A percentile compares a stretch with the other conserved stretches of the same genome.
Conservation (phyloP, 2,797 vertebrate genomes). For the Synaphobranchus kaupii region DNA sequence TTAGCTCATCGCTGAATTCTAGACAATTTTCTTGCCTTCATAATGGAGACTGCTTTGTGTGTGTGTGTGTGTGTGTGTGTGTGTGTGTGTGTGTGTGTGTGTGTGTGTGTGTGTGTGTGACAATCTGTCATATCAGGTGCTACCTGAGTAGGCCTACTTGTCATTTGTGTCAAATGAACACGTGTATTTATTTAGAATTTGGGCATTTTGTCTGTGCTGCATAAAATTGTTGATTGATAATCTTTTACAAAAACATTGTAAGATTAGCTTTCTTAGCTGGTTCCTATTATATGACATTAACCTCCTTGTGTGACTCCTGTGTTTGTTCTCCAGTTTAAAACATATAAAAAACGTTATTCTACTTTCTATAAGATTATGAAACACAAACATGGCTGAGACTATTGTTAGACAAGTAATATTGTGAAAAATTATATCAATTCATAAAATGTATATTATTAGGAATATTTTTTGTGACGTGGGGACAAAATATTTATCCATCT, state of each 20-base stretch:
- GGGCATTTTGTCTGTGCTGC: too few relatives aligned
- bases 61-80: constrained; percentile 11
- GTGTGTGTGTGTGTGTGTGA: constrained; percentile 8
- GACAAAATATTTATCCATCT: too few relatives aligned
- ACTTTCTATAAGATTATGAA: not conserved
- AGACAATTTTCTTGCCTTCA: not conserved
- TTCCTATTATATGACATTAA: not conserved
- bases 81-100: constrained; percentile 9
- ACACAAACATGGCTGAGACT: not conserved
- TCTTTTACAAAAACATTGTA: too few relatives aligned
- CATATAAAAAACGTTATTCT: not conserved
- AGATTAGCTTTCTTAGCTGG: not conserved
- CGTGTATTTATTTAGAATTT: too few relatives aligned
- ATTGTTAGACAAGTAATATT: not conserved
- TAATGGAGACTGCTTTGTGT: constrained; percentile 17
- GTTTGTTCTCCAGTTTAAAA: not conserved
- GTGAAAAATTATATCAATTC: too few relatives aligned
- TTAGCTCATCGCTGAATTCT: constrained; percentile 6
- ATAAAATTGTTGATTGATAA: too few relatives aligned
- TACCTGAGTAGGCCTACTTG: not conserved
- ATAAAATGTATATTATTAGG: too few relatives aligned
- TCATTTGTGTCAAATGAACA: not conserved
- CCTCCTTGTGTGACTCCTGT: not conserved
- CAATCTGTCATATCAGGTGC: not conserved
- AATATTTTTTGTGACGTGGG: too few relatives aligned